Conservation (phyloP, 1,140 invertebrate species). For the Ectropis grisescens region DNA sequence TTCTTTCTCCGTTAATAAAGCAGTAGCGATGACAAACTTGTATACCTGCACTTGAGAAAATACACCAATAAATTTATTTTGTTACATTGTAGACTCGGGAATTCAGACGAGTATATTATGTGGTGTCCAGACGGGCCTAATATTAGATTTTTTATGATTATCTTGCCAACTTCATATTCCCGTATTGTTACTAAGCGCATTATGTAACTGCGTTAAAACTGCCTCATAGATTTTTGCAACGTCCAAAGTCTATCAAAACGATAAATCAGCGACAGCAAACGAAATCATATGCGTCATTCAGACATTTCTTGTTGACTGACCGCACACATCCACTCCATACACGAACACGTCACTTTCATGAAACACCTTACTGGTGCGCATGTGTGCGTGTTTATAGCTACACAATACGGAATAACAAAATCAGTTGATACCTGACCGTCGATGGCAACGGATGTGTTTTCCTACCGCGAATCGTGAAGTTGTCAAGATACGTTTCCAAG, state of each 20-base stretch:
- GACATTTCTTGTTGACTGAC: conserved; percentile 11
- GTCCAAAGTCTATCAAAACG: too few relatives aligned
- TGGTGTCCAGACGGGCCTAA: too few relatives aligned
- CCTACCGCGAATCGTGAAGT: conserved; percentile 5
- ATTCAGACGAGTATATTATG: too few relatives aligned
- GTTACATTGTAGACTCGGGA: neutral
- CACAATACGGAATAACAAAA: conserved; percentile 25
- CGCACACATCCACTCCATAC: conserved; percentile 16
- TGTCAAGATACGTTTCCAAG: conserved; percentile 9
- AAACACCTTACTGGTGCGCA: conserved; percentile 23
- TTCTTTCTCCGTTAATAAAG: too few relatives aligned
- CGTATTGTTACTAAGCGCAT: neutral
- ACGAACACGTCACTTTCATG: conserved; percentile 28
- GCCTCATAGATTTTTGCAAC: neutral
- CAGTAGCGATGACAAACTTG: too few relatives aligned
- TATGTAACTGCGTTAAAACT: neutral
- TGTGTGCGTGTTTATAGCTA: conserved; percentile 13
- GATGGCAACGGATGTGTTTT: conserved; percentile 27
- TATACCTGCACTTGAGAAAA: too few relatives aligned
- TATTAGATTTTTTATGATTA: neutral
- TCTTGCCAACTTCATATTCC: neutral
- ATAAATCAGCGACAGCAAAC: conserved; percentile 7
- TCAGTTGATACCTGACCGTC: conserved; percentile 43
- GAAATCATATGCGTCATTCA: conserved; percentile 32
- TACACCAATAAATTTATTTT: too few relatives aligned